phyloP scores from a whole-genome alignment of 1,140 invertebrate species.

The Globodera rostochiensis region DNA sequence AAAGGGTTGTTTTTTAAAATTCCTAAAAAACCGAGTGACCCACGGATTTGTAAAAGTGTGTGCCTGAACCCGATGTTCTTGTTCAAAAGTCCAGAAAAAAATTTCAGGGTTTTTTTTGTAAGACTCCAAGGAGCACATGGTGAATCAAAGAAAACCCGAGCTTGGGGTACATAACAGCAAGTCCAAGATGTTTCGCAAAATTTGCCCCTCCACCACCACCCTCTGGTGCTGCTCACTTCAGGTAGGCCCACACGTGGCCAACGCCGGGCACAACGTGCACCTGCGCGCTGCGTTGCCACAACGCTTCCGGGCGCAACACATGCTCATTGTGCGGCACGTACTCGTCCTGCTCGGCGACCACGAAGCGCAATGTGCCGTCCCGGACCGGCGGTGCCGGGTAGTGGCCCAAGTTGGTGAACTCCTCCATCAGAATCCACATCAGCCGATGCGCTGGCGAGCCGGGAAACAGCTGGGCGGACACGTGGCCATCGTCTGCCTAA shows the following conservation, averaged over 20 bases:
- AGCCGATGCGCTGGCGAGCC: conserved; percentile 78
- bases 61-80: too few species aligned
- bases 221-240: conserved; percentile 83
- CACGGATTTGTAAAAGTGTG: too few species aligned
- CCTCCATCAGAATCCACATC: conserved; percentile 97
- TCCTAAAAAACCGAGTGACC: too few species aligned
- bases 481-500: conserved; percentile 31
- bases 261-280: conserved; percentile 78
- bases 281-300: conserved; percentile 76
- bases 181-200: too few species aligned
- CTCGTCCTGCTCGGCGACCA: conserved; percentile 82
- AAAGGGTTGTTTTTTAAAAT: too few species aligned
- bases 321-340: conserved; percentile 84
- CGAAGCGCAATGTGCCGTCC: conserved; percentile 77
- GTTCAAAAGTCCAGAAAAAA: too few species aligned
- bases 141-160: too few species aligned
- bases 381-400: conserved; percentile 82
- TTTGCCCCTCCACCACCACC: conserved; percentile 67
- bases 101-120: too few species aligned
- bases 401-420: conserved; percentile 92
- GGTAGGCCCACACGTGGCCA: conserved; percentile 79
- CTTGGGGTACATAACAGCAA: too few species aligned
- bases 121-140: too few species aligned
- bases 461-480: conserved; percentile 46
- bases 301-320: conserved; percentile 38